phyloP scores from a whole-genome alignment of 2,888 invertebrate species.

The Odontothrips loti region DNA sequence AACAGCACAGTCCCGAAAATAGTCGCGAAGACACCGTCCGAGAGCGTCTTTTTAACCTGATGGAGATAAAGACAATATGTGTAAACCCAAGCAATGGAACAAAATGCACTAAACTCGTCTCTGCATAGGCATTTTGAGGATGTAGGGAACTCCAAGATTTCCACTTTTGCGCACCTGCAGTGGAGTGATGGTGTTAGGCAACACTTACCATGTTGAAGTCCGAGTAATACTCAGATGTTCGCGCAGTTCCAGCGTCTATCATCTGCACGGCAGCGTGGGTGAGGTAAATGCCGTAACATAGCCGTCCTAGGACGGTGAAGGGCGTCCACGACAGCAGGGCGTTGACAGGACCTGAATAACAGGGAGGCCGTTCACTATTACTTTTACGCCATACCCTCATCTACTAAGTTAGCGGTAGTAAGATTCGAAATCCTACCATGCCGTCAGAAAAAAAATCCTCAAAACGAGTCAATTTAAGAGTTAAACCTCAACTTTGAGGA shows the following conservation, averaged over 20 bases:
- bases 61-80: neutral
- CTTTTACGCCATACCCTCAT: too few species aligned
- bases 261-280: constrained; percentile 49
- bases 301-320: constrained; percentile 47
- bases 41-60: neutral
- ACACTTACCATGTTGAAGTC: constrained; percentile 43
- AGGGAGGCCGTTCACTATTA: too few species aligned
- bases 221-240: constrained; percentile 42
- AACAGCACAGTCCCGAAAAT: neutral
- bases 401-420: too few species aligned
- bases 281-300: constrained; percentile 55
- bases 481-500: too few species aligned
- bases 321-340: constrained; percentile 35
- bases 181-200: too few species aligned
- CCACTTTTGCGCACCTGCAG: too few species aligned
- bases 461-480: too few species aligned
- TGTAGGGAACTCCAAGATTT: too few species aligned
- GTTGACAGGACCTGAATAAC: constrained; percentile 37
- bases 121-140: too few species aligned
- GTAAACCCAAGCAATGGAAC: neutral
- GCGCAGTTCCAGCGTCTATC: constrained; percentile 41
- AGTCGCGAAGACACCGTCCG: neutral
- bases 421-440: too few species aligned
- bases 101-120: too few species aligned
- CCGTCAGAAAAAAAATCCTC: too few species aligned